Conservation (phyloP, 2,888 invertebrate species). For the Agriopis leucophaearia region DNA sequence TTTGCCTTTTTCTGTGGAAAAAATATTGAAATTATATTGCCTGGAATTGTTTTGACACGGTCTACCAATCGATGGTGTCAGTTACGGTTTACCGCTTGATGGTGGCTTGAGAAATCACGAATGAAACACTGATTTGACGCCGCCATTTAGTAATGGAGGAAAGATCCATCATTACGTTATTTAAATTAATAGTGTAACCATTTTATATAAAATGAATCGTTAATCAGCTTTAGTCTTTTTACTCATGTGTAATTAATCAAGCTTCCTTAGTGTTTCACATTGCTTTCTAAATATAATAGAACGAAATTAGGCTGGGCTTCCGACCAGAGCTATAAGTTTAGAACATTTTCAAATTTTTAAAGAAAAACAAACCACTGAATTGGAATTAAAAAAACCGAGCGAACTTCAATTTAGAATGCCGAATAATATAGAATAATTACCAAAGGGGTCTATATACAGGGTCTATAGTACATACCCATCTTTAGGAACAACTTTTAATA, state of each 20-base stretch:
- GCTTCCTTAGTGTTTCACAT: constrained; percentile 2
- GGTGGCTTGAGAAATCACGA: constrained; percentile 14
- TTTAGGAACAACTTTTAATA: no score
- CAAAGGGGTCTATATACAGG: no score
- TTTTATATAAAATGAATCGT: neutral
- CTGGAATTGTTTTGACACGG: constrained; percentile 17
- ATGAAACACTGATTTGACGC: constrained; percentile 6
- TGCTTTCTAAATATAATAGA: constrained; percentile 4
- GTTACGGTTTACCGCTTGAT: constrained; percentile 13
- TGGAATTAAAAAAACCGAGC: no score
- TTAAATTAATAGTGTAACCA: neutral
- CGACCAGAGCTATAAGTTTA: no score
- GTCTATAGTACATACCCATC: no score
- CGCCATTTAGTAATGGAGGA: constrained; percentile 8
- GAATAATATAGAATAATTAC: no score
- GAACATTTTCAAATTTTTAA: no score
- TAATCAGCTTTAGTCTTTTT: neutral
- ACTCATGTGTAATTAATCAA: neutral
- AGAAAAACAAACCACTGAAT: no score
- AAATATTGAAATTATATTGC: constrained; percentile 20
- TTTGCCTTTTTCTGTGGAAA: constrained; percentile 71
- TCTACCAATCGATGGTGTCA: constrained; percentile 6
- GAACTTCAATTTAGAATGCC: no score
- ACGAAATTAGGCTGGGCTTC: neutral
- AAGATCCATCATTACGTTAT: neutral